Evolutionary conservation across 2,888 invertebrate species (phyloP).

Genomic region (Cephus pulcher): DNA sequence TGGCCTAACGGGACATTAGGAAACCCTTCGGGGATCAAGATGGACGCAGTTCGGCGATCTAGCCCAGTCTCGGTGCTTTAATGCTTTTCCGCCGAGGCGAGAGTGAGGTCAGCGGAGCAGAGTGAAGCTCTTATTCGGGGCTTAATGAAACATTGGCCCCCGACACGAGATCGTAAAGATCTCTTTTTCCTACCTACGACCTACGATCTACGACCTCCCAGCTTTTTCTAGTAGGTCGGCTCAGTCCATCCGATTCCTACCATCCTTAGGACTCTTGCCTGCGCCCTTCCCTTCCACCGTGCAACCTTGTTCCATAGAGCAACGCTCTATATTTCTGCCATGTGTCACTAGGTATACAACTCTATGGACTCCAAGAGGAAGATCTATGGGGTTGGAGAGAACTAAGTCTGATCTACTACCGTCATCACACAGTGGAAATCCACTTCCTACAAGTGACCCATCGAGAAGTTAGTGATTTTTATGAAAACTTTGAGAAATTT

Average conservation of each 20-base stretch:
- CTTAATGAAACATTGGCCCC: slow-evolving; percentile 31
- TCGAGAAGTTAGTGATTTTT: neutral
- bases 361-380: slow-evolving; percentile 20
- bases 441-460: neutral
- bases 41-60: neutral
- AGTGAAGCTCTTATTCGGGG: slow-evolving; percentile 13
- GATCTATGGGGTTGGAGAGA: slow-evolving; percentile 18
- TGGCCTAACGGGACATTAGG: slow-evolving; percentile 13
- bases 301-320: neutral
- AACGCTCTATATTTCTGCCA: slow-evolving; percentile 19
- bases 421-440: neutral
- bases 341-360: slow-evolving; percentile 13
- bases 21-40: slow-evolving; percentile 6
- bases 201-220: neutral
- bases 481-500: neutral
- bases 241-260: slow-evolving; percentile 1
- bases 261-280: slow-evolving; percentile 1
- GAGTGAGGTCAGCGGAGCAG: neutral
- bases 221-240: too few relatives aligned
- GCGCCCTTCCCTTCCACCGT: neutral
- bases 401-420: slow-evolving; percentile 37
- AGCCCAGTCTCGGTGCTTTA: neutral
- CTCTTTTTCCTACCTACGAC: slow-evolving; percentile 11
- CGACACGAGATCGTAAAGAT: slow-evolving; percentile 28
- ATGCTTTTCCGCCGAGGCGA: slow-evolving; percentile 1